phyloP scores from a whole-genome alignment of 1,140 invertebrate species.

The Calosoma granatense region DNA sequence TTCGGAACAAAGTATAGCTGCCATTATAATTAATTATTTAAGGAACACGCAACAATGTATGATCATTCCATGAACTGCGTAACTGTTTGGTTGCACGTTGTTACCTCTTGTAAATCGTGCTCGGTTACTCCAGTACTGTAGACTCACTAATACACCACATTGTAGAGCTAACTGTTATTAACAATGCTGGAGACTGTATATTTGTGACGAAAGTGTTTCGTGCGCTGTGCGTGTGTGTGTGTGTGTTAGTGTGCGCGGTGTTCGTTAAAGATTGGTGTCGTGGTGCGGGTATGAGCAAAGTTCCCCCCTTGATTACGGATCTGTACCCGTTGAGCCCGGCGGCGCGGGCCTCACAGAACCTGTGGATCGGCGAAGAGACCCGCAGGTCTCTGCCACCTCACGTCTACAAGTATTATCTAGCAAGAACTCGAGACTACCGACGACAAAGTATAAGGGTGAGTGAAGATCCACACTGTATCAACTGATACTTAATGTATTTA shows the following conservation, averaged over 20 bases:
- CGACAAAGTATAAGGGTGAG: conserved; percentile 49
- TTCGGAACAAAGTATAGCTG: too few species aligned
- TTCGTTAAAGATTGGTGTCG: too few species aligned
- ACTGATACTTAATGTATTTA: not conserved
- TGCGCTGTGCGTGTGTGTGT: not conserved
- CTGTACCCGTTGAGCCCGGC: conserved; percentile 18
- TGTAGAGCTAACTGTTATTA: too few species aligned
- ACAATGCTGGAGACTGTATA: too few species aligned
- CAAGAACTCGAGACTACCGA: conserved; percentile 41
- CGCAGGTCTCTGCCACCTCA: conserved; percentile 49
- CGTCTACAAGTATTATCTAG: conserved; percentile 58
- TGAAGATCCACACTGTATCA: not conserved
- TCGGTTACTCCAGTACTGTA: too few species aligned
- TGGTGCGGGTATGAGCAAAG: conserved; percentile 12
- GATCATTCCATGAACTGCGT: too few species aligned
- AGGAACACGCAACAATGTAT: too few species aligned
- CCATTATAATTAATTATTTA: too few species aligned
- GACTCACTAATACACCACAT: too few species aligned
- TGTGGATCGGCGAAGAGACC: conserved; percentile 60
- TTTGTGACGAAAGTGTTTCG: not conserved
- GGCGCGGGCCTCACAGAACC: conserved; percentile 23
- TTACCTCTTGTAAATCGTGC: too few species aligned
- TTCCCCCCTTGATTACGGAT: conserved; percentile 10
- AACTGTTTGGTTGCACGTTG: too few species aligned
- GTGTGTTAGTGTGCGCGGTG: too few species aligned